These are phyloP conservation scores for Pachyramphus minor DNA, from an alignment of 2,113 vertebrate genomes.

Conservation along the genomic window DNA sequence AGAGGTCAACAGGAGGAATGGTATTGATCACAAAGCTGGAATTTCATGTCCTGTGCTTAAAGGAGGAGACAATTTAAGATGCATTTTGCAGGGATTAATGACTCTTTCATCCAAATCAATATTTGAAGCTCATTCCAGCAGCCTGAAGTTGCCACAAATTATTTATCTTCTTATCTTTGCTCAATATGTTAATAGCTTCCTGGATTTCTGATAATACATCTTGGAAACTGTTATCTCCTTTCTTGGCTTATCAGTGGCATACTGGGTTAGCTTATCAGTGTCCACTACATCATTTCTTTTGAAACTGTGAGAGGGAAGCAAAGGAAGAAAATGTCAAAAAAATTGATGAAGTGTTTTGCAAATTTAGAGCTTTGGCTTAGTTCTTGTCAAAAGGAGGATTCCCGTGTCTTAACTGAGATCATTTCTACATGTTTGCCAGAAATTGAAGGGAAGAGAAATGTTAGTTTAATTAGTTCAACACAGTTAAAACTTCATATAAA, in stretches of 20 bases:
- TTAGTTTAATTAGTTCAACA: neutral
- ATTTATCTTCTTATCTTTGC: neutral
- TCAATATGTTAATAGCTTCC: neutral
- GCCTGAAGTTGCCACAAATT: neutral
- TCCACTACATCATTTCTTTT: neutral
- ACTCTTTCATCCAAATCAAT: neutral
- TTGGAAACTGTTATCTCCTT: neutral
- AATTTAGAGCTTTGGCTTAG: neutral
- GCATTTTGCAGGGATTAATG: neutral
- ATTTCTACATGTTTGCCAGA: neutral
- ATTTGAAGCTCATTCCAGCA: neutral
- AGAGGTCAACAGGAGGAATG: neutral
- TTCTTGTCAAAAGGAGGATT: neutral
- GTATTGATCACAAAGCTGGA: neutral
- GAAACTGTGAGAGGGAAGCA: neutral
- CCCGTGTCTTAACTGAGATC: neutral
- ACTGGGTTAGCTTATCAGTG: neutral
- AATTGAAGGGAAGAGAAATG: neutral
- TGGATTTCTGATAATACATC: neutral
- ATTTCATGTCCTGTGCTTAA: neutral
- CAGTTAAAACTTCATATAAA: neutral
- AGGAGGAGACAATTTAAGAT: neutral
- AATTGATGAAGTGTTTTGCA: neutral
- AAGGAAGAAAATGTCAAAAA: neutral
- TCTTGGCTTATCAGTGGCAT: neutral